Base-by-base conservation (phyloP, 2,888 invertebrate species). In the Drosophila cracens region DNA sequence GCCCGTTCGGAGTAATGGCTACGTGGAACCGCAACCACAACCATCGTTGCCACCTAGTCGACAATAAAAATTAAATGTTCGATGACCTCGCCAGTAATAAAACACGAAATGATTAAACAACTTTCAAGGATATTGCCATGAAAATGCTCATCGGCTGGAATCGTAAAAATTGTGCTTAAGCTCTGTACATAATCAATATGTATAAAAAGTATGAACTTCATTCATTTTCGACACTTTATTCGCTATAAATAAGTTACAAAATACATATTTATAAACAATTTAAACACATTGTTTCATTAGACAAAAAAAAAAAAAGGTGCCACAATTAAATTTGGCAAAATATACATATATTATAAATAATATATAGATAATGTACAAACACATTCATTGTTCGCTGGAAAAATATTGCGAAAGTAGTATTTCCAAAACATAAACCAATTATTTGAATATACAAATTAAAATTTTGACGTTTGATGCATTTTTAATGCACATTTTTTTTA, bases 181-280 rank as follows among this genome's bases (percentile, higher is more conserved):
- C 38, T 60, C 5, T 73, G 60, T 74, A 69, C 31, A 69, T 74
- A 73, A 49, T 57, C 31, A 27, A 65, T 51, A 70, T 57, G 61
- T 70, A 79, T 60, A 68, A 60, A 46, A 69, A 25, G 53, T 63
- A 29, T 40, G 25, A 65, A 58, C 49, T 75, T 49, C 36, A 63
- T 70, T 59, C 33, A 68, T 87, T 86, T 90, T 86, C 70, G 84
- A 83, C 84, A 89, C 82, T 86, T 90, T 86, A 85, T 90, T 90
- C 70, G 67, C 87, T 83, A 87, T 66, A 74, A 82, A 85, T 90
- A 90, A 80, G 80, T 79, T 84, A 87, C 56, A 72, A 81, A 81
- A 63, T 81, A 72, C 62, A 63, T 72, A 54, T 69, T 49, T 59
- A 61, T 64, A 64, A 60, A 79, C 48, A 63, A 63, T 49, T 62